Base-by-base conservation (phyloP, 2,113 vertebrate species). In the Eclectus roratus region DNA sequence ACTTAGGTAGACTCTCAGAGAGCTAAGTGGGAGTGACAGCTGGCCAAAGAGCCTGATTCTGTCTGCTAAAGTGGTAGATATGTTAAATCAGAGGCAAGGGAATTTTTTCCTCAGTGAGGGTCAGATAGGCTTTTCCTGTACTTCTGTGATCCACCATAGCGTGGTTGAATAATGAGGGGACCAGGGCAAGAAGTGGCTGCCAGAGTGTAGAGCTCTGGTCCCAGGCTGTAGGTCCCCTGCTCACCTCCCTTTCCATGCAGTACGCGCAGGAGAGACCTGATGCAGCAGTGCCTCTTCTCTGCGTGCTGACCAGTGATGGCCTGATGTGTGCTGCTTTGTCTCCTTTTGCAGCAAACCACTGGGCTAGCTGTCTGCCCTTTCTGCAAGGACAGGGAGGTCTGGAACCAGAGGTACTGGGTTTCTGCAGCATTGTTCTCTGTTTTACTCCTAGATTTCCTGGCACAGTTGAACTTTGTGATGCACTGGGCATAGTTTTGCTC, bases 241-340 rank as follows among this genome's bases (percentile, higher is more conserved):
- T 83, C 29, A 52, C 11, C 17, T 65, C n/a, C 13, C 24, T 31
- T 88, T 69, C 39, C 24, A n/a, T 0, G 0, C 28, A 12, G 14
- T 3, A 1, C 10, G 24, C 25, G 12, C 41, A 11, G 7, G 35
- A 31, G 17, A n/a, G 74, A 37, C 49, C 31, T 55, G 28, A 13
- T 1, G 3, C 64, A 69, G 47, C 47, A 77, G 9, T 17, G 31
- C 24, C 35, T 49, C 25, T 44, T 65, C 70, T 70, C 2, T 49
- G 39, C 1, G 1, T 1, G 1, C 31, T 58, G 23, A 60, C 29
- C 44, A 47, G 21, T 9, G 43, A 16, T 24, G 31, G 25, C 50
- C 68, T 43, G 60, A 21, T 7, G n/a, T 17, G 39, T 43, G 21
- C 50, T 74, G 60, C 72, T 85, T 77, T 85, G 41, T 18, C 49